phyloP scores from a whole-genome alignment of 2,113 vertebrate genomes.

The Butorides virescens region DNA sequence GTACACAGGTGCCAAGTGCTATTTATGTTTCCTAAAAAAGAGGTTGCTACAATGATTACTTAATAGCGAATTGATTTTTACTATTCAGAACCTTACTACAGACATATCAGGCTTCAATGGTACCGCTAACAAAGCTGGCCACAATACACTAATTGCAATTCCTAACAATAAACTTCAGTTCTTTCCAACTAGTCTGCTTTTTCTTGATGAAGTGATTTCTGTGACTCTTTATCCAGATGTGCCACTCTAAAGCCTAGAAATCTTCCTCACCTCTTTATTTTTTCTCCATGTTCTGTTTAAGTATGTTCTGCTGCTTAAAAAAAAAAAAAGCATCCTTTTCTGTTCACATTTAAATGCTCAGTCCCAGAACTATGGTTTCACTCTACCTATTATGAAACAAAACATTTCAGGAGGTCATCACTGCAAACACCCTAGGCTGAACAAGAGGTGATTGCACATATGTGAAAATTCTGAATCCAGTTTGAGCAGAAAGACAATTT shows the following conservation, averaged over 20 bases:
- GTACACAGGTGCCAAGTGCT: neutral
- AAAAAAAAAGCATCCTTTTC: neutral
- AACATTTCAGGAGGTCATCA: neutral
- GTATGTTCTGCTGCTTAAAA: neutral
- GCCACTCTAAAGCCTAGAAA: neutral
- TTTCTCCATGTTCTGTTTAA: neutral
- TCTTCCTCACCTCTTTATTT: neutral
- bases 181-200: constrained; percentile 13
- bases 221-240: constrained; percentile 39
- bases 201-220: constrained; percentile 46
- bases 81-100: neutral
- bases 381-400: neutral
- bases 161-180: neutral
- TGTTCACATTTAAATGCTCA: neutral
- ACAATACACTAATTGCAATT: neutral
- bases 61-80: neutral
- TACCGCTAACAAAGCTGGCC: neutral
- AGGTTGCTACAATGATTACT: neutral
- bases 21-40: neutral
- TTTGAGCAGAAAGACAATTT: neutral
- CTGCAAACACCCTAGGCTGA: neutral
- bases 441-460: neutral
- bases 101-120: neutral
- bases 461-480: neutral
- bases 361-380: neutral